Conservation (phyloP, 2,888 invertebrate species). For the Prosapia bicincta region DNA sequence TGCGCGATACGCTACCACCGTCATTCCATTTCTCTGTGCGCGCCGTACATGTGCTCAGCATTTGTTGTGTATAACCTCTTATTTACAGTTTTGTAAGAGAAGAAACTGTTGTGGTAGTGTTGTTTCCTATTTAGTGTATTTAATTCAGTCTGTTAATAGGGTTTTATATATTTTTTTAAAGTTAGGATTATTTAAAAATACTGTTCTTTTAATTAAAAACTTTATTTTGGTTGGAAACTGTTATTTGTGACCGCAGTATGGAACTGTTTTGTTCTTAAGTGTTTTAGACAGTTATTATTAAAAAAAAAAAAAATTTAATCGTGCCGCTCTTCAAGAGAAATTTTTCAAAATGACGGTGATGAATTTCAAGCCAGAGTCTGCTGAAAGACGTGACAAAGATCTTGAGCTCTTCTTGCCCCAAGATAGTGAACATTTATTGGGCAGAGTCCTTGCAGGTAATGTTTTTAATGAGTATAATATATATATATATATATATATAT, state of each 20-base stretch:
- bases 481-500: no score
- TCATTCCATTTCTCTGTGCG: background rate
- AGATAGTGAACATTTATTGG: conserved; percentile 55
- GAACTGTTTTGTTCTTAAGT: background rate
- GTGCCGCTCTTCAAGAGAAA: background rate
- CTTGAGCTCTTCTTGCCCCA: conserved; percentile 38
- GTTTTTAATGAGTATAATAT: no score
- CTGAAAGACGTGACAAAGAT: conserved; percentile 7
- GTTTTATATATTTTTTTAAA: no score
- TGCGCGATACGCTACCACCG: background rate
- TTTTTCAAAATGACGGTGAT: conserved; percentile 29
- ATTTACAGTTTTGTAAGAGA: background rate
- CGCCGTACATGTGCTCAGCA: background rate
- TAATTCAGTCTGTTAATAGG: no score
- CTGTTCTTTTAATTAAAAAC: background rate
- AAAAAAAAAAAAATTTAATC: background rate
- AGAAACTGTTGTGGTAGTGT: background rate
- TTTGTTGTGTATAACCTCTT: background rate
- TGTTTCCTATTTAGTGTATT: background rate
- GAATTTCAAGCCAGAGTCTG: conserved; percentile 29
- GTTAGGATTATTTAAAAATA: background rate
- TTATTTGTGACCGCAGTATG: background rate
- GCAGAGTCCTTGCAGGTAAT: conserved; percentile 56
- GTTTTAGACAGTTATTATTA: background rate
- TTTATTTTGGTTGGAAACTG: background rate